Conservation (phyloP, 2,113 vertebrate species). For the Thryonomys swinderianus region DNA sequence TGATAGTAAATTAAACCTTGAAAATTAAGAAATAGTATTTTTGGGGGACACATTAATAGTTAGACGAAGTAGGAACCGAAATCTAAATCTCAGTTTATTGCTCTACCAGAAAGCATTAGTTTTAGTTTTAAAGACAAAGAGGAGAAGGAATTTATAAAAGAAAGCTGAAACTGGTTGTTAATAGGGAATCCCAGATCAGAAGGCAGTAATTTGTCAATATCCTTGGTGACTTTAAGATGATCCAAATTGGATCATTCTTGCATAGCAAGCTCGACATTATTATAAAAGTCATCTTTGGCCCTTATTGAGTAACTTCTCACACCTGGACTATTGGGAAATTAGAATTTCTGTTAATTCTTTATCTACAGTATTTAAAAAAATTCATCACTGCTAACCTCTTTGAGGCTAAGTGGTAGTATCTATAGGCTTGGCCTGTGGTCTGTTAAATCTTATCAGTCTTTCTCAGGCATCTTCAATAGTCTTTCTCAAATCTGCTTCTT, state of each 20-base stretch:
- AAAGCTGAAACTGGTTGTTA: background rate
- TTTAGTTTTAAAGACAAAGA: constrained; percentile 40
- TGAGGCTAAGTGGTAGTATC: background rate
- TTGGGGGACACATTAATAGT: background rate
- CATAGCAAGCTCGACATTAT: constrained; percentile 20
- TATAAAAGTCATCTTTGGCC: background rate
- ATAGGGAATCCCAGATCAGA: background rate
- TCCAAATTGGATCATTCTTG: constrained; percentile 34
- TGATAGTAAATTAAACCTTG: constrained; percentile 49
- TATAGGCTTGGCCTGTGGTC: background rate
- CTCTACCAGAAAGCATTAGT: constrained; percentile 45
- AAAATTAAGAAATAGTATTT: constrained; percentile 51
- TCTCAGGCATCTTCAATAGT: background rate
- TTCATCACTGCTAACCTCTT: background rate
- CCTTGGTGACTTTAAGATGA: constrained; percentile 3
- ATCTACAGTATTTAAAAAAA: background rate
- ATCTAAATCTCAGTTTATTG: constrained; percentile 41
- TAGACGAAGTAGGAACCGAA: constrained; percentile 52
- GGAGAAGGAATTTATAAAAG: constrained; percentile 1
- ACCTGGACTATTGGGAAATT: background rate
- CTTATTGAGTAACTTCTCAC: constrained; percentile 3
- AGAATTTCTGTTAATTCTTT: constrained; percentile 27
- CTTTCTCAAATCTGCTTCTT: constrained; percentile 40
- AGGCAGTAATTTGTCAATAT: constrained; percentile 18
- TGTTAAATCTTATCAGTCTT: constrained; percentile 23